These are phyloP conservation scores for Tragelaphus imberbis DNA, from an alignment of 2,113 vertebrate species.

Conservation along the genomic window DNA sequence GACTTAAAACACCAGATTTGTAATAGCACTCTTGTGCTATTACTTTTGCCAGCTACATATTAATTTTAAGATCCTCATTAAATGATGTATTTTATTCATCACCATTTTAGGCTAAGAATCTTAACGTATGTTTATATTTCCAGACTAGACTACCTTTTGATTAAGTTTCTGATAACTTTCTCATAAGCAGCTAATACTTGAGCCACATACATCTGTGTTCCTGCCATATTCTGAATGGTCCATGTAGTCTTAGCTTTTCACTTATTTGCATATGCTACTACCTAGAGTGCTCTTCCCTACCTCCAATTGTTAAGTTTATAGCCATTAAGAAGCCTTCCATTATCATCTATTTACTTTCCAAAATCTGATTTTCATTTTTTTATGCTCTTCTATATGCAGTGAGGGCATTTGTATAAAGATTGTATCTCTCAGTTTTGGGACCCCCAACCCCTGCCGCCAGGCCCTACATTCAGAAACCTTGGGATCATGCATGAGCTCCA, in stretches of 20 bases:
- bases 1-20: not conserved
- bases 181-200: not conserved
- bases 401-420: not conserved
- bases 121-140: not conserved
- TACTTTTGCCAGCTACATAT: not conserved
- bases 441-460: accelerated
- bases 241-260: not conserved
- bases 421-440: not conserved
- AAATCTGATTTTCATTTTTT: not conserved
- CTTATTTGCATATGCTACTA: not conserved
- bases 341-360: not conserved
- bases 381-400: not conserved
- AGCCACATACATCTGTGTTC: not conserved
- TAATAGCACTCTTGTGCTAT: not conserved
- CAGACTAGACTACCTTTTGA: not conserved
- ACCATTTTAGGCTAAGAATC: not conserved
- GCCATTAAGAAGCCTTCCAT: not conserved
- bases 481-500: not conserved
- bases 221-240: not conserved
- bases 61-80: not conserved
- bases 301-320: not conserved
- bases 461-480: not conserved
- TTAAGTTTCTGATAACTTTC: not conserved
- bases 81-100: not conserved
- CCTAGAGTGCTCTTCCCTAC: not conserved